phyloP scores from a whole-genome alignment of 2,113 vertebrate genomes.

The Chaenocephalus aceratus region DNA sequence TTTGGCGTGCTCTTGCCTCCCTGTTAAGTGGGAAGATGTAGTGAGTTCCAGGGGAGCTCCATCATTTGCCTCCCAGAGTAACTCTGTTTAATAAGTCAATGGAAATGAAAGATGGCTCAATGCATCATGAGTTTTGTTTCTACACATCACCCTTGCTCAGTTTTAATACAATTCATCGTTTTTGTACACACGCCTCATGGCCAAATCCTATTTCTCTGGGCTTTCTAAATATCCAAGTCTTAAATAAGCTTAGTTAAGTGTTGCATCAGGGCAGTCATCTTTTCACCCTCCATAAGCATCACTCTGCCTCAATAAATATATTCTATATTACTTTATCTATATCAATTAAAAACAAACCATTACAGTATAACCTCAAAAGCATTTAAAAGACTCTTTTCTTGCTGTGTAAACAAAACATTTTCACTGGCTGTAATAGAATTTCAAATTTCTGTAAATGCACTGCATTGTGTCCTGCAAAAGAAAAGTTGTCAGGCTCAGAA shows the following conservation, averaged over 20 bases:
- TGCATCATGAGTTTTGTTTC: slow-evolving; percentile 66
- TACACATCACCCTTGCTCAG: slow-evolving; percentile 51
- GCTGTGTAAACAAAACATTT: background rate
- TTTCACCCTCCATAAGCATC: background rate
- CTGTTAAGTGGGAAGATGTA: slow-evolving; percentile 78
- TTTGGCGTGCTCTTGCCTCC: slow-evolving; percentile 65
- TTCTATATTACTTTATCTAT: background rate
- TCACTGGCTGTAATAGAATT: background rate
- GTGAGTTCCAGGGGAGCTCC: slow-evolving; percentile 73
- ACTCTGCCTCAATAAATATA: background rate
- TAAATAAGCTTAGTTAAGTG: background rate
- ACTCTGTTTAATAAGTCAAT: slow-evolving; percentile 74
- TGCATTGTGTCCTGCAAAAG: slow-evolving; percentile 7
- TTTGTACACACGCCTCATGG: slow-evolving; percentile 17
- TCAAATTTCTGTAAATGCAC: slow-evolving; percentile 11
- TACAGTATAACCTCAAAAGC: background rate
- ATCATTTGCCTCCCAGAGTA: slow-evolving; percentile 73
- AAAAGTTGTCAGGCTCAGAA: slow-evolving; percentile 15
- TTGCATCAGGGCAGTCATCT: background rate
- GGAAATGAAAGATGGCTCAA: slow-evolving; percentile 68
- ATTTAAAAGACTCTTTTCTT: background rate
- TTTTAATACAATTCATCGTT: slow-evolving; percentile 41
- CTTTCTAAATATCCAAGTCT: slow-evolving; percentile 18
- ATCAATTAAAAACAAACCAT: background rate
- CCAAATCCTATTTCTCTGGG: slow-evolving; percentile 30